Evolutionary conservation across 2,113 vertebrate genomes (phyloP).

Genomic region (Protobothrops flavoviridis): DNA sequence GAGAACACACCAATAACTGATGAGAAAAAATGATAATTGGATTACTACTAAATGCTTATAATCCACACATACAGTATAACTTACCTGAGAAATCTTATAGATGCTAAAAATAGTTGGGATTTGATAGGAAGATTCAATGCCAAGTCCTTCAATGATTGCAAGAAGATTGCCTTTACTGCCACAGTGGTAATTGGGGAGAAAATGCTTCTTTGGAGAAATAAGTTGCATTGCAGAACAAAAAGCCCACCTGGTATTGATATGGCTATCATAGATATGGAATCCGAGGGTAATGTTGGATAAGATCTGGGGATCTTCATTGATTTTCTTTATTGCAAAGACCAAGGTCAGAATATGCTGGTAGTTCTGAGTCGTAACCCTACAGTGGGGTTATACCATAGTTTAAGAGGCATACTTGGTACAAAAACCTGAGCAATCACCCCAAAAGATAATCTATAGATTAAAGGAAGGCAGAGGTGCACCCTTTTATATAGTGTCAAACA

Average conservation of each 20-base stretch:
- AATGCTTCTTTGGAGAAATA: neutral
- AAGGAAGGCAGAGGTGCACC: neutral
- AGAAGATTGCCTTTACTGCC: neutral
- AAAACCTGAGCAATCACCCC: neutral
- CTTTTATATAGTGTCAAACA: neutral
- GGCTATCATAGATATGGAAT: neutral
- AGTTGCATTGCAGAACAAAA: neutral
- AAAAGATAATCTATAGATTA: neutral
- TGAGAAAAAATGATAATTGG: neutral
- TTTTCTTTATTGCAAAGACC: neutral
- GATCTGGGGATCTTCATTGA: neutral
- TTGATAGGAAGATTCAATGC: neutral
- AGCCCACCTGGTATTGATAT: neutral
- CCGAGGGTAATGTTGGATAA: neutral
- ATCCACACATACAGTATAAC: neutral
- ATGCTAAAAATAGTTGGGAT: neutral
- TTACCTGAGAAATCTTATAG: slow-evolving; percentile 10
- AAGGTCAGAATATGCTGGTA: slow-evolving; percentile 7
- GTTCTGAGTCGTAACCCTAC: neutral
- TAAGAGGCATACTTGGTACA: neutral
- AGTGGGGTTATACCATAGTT: neutral
- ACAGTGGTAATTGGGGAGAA: slow-evolving; percentile 2
- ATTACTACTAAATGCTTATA: neutral
- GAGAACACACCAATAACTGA: neutral
- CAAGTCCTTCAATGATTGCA: neutral